phyloP scores from a whole-genome alignment of 2,797 vertebrate genomes.

The Pyrocephalus nanus region DNA sequence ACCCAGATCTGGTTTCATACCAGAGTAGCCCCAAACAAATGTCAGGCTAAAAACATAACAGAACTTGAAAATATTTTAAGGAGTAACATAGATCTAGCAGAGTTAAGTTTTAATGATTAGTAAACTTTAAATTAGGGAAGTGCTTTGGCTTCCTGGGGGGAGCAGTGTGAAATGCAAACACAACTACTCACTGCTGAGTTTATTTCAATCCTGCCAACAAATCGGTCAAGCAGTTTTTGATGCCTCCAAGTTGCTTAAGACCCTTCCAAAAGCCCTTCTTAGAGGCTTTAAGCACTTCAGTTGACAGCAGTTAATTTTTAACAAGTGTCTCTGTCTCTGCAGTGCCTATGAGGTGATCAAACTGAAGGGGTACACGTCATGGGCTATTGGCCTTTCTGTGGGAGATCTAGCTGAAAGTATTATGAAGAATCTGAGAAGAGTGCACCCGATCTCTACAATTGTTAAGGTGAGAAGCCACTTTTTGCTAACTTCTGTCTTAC shows the following conservation, averaged over 20 bases:
- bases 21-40: background rate
- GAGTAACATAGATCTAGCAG: background rate
- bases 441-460: conserved; percentile 93
- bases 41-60: background rate
- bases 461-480: conserved; percentile 83
- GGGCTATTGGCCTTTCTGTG: conserved; percentile 96
- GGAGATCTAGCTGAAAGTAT: conserved; percentile 92
- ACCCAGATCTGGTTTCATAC: background rate
- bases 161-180: background rate
- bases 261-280: background rate
- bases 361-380: conserved; percentile 97
- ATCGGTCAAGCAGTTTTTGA: background rate
- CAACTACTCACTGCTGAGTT: background rate
- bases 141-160: background rate
- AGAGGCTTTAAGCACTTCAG: background rate
- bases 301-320: background rate
- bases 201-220: background rate
- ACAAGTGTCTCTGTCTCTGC: background rate
- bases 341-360: conserved; percentile 97
- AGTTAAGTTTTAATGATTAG: background rate
- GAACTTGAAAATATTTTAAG: background rate
- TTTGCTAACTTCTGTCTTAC: background rate
- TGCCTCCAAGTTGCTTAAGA: background rate
- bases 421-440: conserved; percentile 90
- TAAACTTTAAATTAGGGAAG: background rate